phyloP scores from a whole-genome alignment of 2,888 invertebrate species.

The Empis livida region DNA sequence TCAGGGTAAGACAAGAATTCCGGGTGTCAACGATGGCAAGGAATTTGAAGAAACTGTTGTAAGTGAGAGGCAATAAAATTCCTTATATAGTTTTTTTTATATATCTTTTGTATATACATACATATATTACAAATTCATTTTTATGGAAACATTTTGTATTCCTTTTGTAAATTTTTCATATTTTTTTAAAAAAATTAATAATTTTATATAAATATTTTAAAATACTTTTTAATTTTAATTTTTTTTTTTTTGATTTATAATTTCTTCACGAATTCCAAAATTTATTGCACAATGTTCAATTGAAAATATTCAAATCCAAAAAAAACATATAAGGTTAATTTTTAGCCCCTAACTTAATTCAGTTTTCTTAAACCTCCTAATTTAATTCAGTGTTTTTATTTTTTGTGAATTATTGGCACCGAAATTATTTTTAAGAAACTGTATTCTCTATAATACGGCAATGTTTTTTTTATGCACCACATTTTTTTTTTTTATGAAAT shows the following conservation, averaged over 20 bases:
- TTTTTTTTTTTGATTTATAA: too few species aligned
- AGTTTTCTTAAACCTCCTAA: too few species aligned
- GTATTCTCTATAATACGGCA: conserved; percentile 4
- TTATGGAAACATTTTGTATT: neutral
- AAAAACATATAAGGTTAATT: too few species aligned
- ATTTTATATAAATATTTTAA: neutral
- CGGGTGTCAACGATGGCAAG: conserved; percentile 85
- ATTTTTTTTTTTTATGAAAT: too few species aligned
- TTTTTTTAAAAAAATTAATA: conserved; percentile 3
- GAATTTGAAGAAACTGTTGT: conserved; percentile 79
- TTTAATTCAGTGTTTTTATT: too few species aligned
- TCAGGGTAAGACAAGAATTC: conserved; percentile 90
- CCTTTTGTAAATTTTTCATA: neutral
- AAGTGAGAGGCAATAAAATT: conserved; percentile 42
- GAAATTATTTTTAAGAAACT: neutral
- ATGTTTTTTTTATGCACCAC: conserved; percentile 10
- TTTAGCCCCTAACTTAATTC: too few species aligned
- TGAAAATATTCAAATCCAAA: too few species aligned
- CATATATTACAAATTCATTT: conserved; percentile 9
- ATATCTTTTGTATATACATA: too few species aligned
- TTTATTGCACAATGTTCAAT: too few species aligned
- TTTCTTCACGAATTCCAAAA: too few species aligned
- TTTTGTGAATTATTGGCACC: too few species aligned
- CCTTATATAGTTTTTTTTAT: too few species aligned
- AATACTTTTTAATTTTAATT: neutral